phyloP scores from a whole-genome alignment of 1,140 invertebrate species.

The Spodoptera frugiperda region DNA sequence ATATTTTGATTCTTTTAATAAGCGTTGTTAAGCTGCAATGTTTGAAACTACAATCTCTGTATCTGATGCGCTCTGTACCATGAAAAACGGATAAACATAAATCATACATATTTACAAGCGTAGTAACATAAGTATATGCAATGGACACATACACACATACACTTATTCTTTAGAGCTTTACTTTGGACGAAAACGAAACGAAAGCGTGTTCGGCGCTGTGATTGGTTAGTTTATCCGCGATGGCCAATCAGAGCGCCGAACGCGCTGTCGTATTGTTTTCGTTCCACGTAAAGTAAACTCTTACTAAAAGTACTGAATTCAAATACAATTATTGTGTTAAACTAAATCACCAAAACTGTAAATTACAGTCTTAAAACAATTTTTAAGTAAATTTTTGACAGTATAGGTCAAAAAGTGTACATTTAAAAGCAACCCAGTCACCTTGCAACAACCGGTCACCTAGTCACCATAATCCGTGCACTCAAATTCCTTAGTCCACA shows the following conservation, averaged over 20 bases:
- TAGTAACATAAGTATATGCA: background rate
- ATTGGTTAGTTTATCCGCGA: too few species aligned
- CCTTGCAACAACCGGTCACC: background rate
- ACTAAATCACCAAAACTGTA: too few species aligned
- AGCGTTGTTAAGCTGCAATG: background rate
- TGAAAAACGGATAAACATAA: conserved; percentile 12
- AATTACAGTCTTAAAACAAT: background rate
- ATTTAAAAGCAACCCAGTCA: background rate
- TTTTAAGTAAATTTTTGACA: background rate
- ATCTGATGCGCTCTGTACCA: conserved; percentile 16
- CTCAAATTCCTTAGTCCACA: background rate
- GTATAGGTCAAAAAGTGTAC: background rate
- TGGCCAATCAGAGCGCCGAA: too few species aligned
- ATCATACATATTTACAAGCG: background rate
- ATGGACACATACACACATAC: too few species aligned
- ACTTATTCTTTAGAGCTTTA: too few species aligned
- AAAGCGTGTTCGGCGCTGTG: too few species aligned
- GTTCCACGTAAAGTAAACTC: too few species aligned
- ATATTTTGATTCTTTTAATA: conserved; percentile 13
- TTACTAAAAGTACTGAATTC: too few species aligned
- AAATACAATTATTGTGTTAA: background rate
- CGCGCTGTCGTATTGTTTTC: too few species aligned
- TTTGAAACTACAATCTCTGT: background rate
- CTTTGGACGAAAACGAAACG: too few species aligned
- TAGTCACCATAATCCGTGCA: conserved; percentile 11